Evolutionary conservation across 2,888 invertebrate genomes (phyloP).

Genomic region (Dichetophora obliterata): DNA sequence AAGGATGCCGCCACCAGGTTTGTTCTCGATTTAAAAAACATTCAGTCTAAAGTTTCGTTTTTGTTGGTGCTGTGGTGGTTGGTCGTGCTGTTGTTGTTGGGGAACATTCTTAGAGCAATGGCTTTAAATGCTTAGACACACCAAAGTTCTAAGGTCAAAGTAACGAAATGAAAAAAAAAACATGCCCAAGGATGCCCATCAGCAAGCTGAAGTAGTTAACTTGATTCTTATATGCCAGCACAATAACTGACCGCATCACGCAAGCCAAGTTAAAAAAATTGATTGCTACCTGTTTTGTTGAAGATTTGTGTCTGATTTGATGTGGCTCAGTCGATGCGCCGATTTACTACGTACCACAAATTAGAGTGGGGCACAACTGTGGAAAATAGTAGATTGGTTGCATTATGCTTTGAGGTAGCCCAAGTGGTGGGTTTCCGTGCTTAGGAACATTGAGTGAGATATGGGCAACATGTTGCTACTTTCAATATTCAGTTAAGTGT

Average conservation of each 20-base stretch:
- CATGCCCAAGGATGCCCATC: not conserved
- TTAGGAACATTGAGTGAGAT: not conserved
- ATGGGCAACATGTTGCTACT: slow-evolving; percentile 3
- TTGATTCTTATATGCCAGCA: not conserved
- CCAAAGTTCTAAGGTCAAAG: not conserved
- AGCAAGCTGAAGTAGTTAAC: not conserved
- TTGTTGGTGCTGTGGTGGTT: not conserved
- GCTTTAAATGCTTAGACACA: not conserved
- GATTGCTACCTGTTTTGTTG: slow-evolving; percentile 30
- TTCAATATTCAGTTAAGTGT: not conserved
- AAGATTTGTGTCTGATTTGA: not conserved
- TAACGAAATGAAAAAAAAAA: not conserved
- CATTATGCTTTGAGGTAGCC: not conserved
- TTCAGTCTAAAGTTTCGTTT: not conserved
- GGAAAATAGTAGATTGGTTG: not conserved
- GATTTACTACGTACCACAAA: no score
- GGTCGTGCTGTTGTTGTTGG: not conserved
- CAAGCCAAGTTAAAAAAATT: slow-evolving; percentile 17
- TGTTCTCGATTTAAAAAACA: not conserved
- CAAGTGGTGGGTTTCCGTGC: slow-evolving; percentile 3
- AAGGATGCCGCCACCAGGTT: slow-evolving; percentile 2
- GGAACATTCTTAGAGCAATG: not conserved
- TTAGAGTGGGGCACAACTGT: no score
- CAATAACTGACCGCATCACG: not conserved
- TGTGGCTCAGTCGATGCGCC: not conserved